Base-by-base conservation (phyloP, 2,113 vertebrate species). In the Macquaria ambigua region DNA sequence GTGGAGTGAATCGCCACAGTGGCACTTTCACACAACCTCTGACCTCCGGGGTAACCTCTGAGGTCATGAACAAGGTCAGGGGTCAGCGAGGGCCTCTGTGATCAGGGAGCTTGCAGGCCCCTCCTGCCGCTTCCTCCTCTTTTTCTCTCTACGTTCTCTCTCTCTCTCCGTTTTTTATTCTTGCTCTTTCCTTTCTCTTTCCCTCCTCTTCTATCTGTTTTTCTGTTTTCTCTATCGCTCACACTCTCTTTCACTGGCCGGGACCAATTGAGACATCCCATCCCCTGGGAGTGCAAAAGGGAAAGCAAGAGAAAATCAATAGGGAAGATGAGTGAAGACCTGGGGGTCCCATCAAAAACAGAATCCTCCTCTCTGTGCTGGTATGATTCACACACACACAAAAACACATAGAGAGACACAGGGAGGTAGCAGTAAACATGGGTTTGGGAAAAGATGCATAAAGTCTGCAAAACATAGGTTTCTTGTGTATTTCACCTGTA, bases 21-120 rank as follows among this genome's bases (percentile, higher is more conserved):
- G 91, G 90, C 92, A 93, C 90, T 93, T 96, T 95, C 95, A 95
- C 95, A 95, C 95, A 95, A 94, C 95, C 95, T 95, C 87, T 94
- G 90, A 95, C 94, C 95, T 80, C 78, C 20, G 50, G 79, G 83
- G 74, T 88, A 89, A 91, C 86, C 87, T 93, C 90, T 14, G 37
- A 91, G 93, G 93, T 95, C 94, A 95, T 80, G 90, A 93, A 91
- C 92, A 94, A 94, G 93, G 93, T 95, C 94, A 93, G 85, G 93
- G 94, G 94, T 95, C 92, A 89, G 82, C 9, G 2, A 86, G 91
- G 93, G 90, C 91, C 93, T 91, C 93, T 81, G 81, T 82, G 88
- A 93, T 91, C 90, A 52, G 66, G 68, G 37, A 67, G 48, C 80
- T 87, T 59, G 41, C 68, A 80, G 53, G 59, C 84, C 75, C 81